Evolutionary conservation across 2,113 vertebrate genomes (phyloP).

Genomic region (Pachypanchax playfairii): DNA sequence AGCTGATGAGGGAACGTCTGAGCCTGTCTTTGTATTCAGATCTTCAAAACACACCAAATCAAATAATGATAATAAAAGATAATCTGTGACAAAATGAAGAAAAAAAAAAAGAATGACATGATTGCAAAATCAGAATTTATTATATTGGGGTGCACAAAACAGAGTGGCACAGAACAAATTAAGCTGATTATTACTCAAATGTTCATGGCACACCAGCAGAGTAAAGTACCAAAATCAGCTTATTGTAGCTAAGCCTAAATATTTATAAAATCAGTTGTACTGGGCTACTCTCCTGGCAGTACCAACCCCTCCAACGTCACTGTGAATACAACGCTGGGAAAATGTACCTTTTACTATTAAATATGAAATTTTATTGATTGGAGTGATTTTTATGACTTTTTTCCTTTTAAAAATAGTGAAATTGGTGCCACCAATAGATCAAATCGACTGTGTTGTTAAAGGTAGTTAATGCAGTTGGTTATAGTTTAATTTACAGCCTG

Average conservation of each 20-base stretch:
- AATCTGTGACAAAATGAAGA: slow-evolving; percentile 41
- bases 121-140: slow-evolving; percentile 71
- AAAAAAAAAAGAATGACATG: slow-evolving; percentile 63
- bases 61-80: slow-evolving; percentile 9
- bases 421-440: background rate
- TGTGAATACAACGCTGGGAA: slow-evolving; percentile 50
- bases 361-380: slow-evolving; percentile 19
- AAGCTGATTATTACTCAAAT: slow-evolving; percentile 87
- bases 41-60: slow-evolving; percentile 56
- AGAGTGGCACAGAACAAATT: slow-evolving; percentile 86
- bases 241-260: slow-evolving; percentile 85
- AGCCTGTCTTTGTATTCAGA: slow-evolving; percentile 53
- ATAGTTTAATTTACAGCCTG: slow-evolving; percentile 27
- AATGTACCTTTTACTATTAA: slow-evolving; percentile 41
- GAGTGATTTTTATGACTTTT: background rate
- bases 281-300: slow-evolving; percentile 82
- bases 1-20: slow-evolving; percentile 61
- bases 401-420: background rate
- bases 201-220: slow-evolving; percentile 84
- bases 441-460: background rate
- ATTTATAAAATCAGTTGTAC: slow-evolving; percentile 86
- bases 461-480: slow-evolving; percentile 19
- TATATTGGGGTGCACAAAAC: slow-evolving; percentile 78
- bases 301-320: slow-evolving; percentile 74
- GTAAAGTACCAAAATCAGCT: slow-evolving; percentile 90